Conservation (phyloP, 2,888 invertebrate genomes). For the Seira ritae region DNA sequence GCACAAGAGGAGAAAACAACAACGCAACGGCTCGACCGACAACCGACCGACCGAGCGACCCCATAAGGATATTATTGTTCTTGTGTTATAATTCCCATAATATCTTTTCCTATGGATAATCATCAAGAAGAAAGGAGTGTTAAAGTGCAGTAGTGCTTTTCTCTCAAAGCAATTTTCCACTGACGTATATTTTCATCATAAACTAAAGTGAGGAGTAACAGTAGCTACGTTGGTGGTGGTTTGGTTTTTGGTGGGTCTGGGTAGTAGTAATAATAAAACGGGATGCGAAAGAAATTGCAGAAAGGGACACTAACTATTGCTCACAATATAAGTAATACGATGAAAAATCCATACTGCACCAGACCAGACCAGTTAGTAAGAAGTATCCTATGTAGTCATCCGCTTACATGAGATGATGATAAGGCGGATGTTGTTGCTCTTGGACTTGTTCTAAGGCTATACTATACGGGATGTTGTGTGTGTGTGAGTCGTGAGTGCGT, state of each 20-base stretch:
- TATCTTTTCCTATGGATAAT: constrained; percentile 4
- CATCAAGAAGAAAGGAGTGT: not conserved
- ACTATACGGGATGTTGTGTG: no score
- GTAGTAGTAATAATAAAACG: constrained; percentile 11
- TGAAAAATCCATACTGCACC: not conserved
- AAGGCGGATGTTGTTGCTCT: constrained; percentile 3
- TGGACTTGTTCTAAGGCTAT: no score
- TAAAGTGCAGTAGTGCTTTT: not conserved
- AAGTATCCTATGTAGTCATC: not conserved
- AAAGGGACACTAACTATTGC: not conserved
- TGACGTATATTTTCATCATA: constrained; percentile 7
- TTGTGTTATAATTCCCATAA: not conserved
- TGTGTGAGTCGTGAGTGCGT: not conserved
- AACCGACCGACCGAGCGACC: no score
- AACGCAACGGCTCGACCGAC: no score
- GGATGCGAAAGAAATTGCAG: not conserved
- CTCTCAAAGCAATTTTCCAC: not conserved
- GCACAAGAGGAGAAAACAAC: not conserved
- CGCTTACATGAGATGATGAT: not conserved
- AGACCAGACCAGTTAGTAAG: not conserved
- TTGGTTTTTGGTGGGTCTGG: no score
- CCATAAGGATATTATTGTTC: not conserved
- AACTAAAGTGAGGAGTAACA: not conserved
- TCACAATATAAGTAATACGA: not conserved
- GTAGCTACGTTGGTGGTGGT: not conserved